Percentiles rank a stretch among this genome's conserved stretches.
These are phyloP conservation scores for Tetramorium bicarinatum DNA, from an alignment of 2,888 invertebrate species.

Conservation along the genomic window DNA sequence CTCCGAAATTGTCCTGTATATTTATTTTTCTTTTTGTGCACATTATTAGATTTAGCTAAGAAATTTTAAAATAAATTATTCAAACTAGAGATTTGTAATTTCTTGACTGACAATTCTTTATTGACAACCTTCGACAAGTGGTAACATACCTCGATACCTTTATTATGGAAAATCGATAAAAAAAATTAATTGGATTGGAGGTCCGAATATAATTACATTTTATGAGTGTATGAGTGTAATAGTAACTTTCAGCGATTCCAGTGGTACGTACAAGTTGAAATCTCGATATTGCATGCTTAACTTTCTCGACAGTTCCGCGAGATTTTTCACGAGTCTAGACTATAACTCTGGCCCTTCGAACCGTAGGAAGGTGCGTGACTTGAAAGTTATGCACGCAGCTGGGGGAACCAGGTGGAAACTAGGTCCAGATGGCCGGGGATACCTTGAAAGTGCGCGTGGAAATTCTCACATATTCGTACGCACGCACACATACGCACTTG, in stretches of 20 bases:
- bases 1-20: background rate
- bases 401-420: conserved; percentile 38
- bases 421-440: conserved; percentile 43
- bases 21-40: too few species aligned
- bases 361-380: conserved; percentile 8
- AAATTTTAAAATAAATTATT: background rate
- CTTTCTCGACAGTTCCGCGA: background rate
- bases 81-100: background rate
- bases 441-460: conserved; percentile 25
- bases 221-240: background rate
- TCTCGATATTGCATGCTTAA: background rate
- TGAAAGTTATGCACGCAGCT: conserved; percentile 32
- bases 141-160: background rate
- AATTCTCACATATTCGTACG: conserved; percentile 3
- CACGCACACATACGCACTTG: too few species aligned
- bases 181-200: background rate
- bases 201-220: background rate
- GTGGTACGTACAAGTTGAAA: too few species aligned
- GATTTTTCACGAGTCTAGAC: conserved; percentile 2
- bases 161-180: background rate
- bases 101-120: background rate
- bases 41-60: background rate
- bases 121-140: background rate
- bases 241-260: background rate
- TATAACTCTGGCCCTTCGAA: conserved; percentile 3